Evolutionary conservation across 2,113 vertebrate genomes (phyloP).

Genomic region (Lamprotornis superbus): DNA sequence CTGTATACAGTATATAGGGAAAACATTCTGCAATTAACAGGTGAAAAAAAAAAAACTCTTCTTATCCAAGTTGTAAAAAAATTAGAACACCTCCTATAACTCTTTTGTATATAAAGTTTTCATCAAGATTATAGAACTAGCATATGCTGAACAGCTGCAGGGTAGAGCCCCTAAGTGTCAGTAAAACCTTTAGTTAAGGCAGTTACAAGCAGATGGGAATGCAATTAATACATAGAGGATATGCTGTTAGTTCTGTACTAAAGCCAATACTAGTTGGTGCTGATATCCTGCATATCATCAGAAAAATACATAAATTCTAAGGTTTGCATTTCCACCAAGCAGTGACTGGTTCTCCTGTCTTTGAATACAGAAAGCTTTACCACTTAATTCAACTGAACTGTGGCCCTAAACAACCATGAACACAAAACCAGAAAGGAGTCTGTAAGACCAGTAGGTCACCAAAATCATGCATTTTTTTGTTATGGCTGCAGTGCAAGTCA

Average conservation of each 20-base stretch:
- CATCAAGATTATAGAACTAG: not conserved
- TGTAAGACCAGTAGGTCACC: not conserved
- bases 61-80: constrained; percentile 12
- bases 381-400: not conserved
- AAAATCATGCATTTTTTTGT: not conserved
- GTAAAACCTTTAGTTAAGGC: not conserved
- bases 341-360: not conserved
- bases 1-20: not conserved
- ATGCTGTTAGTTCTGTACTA: not conserved
- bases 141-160: constrained; percentile 47
- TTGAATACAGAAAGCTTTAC: not conserved
- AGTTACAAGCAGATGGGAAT: constrained; percentile 51
- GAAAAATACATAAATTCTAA: not conserved
- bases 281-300: not conserved
- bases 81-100: not conserved
- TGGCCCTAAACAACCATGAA: not conserved
- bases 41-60: not conserved
- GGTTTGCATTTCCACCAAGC: not conserved
- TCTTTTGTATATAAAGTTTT: not conserved
- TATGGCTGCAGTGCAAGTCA: not conserved
- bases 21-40: not conserved
- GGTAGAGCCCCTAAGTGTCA: not conserved
- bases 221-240: not conserved
- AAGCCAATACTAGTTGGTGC: not conserved
- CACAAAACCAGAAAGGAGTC: not conserved